phyloP scores from a whole-genome alignment of 1,140 invertebrate genomes.

The Cydia splendana region DNA sequence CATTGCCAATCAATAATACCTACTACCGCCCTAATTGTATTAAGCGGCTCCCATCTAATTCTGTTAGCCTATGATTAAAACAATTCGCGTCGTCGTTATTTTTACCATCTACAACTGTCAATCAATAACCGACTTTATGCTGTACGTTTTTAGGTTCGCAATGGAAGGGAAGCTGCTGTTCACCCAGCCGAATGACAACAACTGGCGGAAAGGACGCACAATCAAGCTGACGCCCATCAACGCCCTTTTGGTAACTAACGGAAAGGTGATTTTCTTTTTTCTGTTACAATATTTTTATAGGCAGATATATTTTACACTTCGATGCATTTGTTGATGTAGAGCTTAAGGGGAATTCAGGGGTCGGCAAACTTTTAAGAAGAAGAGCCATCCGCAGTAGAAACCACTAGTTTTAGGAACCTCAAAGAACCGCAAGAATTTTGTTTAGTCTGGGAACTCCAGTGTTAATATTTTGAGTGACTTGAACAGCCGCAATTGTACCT shows the following conservation, averaged over 20 bases:
- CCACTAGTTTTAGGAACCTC: no score
- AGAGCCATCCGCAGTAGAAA: no score
- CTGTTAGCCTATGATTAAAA: constrained; percentile 19
- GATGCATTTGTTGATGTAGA: no score
- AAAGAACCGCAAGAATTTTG: no score
- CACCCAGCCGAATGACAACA: constrained; percentile 93
- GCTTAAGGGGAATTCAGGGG: no score
- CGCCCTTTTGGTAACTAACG: constrained; percentile 92
- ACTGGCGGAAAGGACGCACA: constrained; percentile 92
- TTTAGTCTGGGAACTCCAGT: no score
- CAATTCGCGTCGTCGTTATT: constrained; percentile 4
- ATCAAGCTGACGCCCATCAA: constrained; percentile 93
- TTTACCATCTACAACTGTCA: constrained; percentile 12
- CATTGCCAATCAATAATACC: constrained; percentile 14
- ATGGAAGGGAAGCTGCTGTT: constrained; percentile 92
- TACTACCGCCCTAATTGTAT: neutral
- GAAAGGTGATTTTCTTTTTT: constrained; percentile 83
- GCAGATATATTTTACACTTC: neutral
- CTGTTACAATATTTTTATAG: constrained; percentile 6
- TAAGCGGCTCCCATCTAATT: constrained; percentile 3
- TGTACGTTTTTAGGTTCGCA: constrained; percentile 82
- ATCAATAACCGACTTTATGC: constrained; percentile 37
- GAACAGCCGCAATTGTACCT: no score
- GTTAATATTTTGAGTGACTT: no score
- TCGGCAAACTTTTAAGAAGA: no score